Conservation (phyloP, 2,113 vertebrate genomes). For the Malaclemys terrapin region DNA sequence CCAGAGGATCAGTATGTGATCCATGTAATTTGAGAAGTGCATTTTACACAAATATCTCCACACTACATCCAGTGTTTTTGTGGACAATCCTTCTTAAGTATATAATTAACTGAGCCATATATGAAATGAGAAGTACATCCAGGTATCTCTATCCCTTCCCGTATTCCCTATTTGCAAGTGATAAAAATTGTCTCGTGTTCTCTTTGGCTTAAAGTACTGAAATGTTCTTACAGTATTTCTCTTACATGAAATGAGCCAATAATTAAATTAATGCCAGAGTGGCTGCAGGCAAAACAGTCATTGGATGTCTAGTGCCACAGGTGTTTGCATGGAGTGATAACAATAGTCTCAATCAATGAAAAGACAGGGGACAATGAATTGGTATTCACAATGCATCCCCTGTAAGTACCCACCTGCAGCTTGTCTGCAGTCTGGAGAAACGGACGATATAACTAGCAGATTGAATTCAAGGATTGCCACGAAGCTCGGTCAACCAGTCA, state of each 20-base stretch:
- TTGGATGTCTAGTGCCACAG: fast-evolving
- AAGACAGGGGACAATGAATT: neutral
- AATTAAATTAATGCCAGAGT: constrained; percentile 31
- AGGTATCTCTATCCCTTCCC: neutral
- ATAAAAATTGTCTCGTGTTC: constrained; percentile 25
- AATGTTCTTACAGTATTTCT: constrained; percentile 3
- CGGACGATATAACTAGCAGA: too few species aligned
- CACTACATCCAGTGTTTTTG: neutral
- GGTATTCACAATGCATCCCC: too few species aligned
- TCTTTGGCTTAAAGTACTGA: constrained; percentile 35
- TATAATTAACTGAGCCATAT: neutral
- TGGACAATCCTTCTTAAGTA: neutral
- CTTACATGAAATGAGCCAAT: constrained; percentile 28
- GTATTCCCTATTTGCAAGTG: neutral
- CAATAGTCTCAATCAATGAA: neutral
- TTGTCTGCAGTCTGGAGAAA: too few species aligned
- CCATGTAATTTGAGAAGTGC: neutral
- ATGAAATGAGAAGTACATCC: neutral
- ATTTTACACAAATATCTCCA: neutral
- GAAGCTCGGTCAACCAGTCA: too few species aligned
- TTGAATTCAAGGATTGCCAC: too few species aligned
- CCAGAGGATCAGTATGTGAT: fast-evolving
- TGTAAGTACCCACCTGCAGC: too few species aligned
- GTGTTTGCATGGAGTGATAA: neutral
- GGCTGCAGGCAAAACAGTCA: constrained; percentile 10